Evolutionary conservation across 2,113 vertebrate genomes (phyloP), one percentile per base, ranked within the genome.

Genomic region (Syngnathoides biaculeatus): DNA sequence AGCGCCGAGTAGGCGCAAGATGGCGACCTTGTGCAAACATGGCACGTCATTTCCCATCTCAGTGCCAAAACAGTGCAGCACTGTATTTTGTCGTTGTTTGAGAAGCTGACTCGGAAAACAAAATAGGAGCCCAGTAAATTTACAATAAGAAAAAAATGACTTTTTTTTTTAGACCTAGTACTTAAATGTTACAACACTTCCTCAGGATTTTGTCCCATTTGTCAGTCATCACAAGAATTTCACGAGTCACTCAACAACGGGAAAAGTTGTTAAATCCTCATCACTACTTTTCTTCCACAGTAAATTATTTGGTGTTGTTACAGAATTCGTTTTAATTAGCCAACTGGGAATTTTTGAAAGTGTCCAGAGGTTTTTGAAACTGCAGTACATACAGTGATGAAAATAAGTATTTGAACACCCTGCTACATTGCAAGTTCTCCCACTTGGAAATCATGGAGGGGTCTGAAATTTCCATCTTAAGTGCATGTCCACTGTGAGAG

Each of bases 301-400:
- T 50, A 50, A 50, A 50, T 50, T 9, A 22, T n/a, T 47, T 35
- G 30, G 4, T 35, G 30, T 5, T 6, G 30, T 35, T 20, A 47
- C 3, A 47, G 4, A 47, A 47, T 20, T 5, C 94, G 84, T 93
- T 84, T 22, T 94, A 96, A 3, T 35, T 3, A 35, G 30, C 6
- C 30, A 35, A 35, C 6, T 35, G 30, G 30, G 30, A 3, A 35
- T 35, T 35, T 35, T 2, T 35, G 30, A 35, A 35, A 6, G 30
- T 35, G 30, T 35, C 30, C 30, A 1, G 2, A 35, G 30, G 30
- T 35, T 35, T 35, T 35, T 35, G 30, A 35, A 35, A 35, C 1
- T 35, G 30, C 30, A 35, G 30, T 35, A 35, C 3, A 35, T 35
- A 35, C n/a, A n/a, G n/a, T n/a, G n/a, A n/a, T n/a, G n/a, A n/a